These are phyloP conservation scores for Heliconius charithonia DNA, from an alignment of 2,888 invertebrate genomes.

Conservation along the genomic window DNA sequence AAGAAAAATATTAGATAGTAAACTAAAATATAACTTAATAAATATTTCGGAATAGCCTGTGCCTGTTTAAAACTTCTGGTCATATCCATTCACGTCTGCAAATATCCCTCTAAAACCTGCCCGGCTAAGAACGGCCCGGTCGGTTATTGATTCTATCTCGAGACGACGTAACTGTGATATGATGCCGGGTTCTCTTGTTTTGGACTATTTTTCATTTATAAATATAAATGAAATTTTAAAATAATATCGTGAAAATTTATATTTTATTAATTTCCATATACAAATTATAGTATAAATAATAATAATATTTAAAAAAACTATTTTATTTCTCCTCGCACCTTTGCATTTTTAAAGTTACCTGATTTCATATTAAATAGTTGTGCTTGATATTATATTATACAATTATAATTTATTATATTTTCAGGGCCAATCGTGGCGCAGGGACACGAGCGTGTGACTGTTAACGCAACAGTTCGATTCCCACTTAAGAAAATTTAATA, in stretches of 20 bases:
- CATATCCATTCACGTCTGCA: conserved; percentile 23
- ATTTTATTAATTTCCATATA: no score
- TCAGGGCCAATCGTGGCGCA: no score
- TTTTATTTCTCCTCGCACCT: no score
- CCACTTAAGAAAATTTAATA: no score
- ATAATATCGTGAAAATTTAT: not conserved
- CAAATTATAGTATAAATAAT: not conserved
- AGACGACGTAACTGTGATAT: conserved; percentile 19
- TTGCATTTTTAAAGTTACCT: not conserved
- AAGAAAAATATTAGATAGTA: not conserved
- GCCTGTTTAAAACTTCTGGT: conserved; percentile 11
- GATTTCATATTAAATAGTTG: no score
- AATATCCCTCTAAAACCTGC: conserved; percentile 26
- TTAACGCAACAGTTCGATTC: no score
- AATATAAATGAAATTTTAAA: not conserved
- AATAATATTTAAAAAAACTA: no score
- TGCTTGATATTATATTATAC: no score
- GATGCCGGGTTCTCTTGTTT: not conserved
- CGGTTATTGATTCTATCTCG: conserved; percentile 32
- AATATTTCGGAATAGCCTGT: not conserved
- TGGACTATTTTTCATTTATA: not conserved
- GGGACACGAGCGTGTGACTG: no score
- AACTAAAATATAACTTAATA: not conserved
- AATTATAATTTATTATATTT: no score
- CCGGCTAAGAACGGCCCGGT: conserved; percentile 28